Percentiles rank a stretch among this genome's conserved stretches.
These are phyloP conservation scores for Vannuccia rotundouncinata DNA, from an alignment of 2,888 invertebrate genomes.

Conservation along the genomic window DNA sequence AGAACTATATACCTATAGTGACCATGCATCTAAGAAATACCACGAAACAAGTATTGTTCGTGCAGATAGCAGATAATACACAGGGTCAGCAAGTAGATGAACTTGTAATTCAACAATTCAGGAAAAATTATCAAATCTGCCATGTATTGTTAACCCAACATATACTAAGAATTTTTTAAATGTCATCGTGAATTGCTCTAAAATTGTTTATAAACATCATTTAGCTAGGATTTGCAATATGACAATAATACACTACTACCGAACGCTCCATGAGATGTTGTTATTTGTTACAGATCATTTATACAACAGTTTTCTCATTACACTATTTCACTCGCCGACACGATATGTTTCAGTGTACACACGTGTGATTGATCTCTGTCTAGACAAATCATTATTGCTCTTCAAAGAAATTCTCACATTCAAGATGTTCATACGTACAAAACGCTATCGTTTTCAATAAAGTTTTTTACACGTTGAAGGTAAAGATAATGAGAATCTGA, in stretches of 20 bases:
- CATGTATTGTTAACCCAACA: neutral
- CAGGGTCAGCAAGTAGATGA: too few relatives aligned
- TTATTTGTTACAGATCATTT: neutral
- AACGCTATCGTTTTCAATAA: conserved; percentile 13
- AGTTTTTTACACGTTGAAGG: conserved; percentile 26
- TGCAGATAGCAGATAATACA: too few relatives aligned
- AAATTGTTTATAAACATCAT: neutral
- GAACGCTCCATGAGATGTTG: neutral
- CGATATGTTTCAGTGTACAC: neutral
- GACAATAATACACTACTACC: neutral
- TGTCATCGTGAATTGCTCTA: neutral
- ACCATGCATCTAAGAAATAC: too few relatives aligned
- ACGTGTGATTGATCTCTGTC: conserved; percentile 11
- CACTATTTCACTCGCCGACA: neutral
- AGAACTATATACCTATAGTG: too few relatives aligned
- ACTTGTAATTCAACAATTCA: too few relatives aligned
- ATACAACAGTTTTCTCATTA: neutral
- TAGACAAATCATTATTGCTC: conserved; percentile 21
- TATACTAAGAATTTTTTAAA: neutral
- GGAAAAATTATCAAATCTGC: too few relatives aligned
- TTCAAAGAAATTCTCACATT: neutral
- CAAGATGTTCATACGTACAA: conserved; percentile 18
- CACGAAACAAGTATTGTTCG: too few relatives aligned
- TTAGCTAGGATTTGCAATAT: neutral
- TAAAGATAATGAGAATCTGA: conserved; percentile 21